Conservation (phyloP, 2,888 invertebrate genomes). For the Acronicta leporina region DNA sequence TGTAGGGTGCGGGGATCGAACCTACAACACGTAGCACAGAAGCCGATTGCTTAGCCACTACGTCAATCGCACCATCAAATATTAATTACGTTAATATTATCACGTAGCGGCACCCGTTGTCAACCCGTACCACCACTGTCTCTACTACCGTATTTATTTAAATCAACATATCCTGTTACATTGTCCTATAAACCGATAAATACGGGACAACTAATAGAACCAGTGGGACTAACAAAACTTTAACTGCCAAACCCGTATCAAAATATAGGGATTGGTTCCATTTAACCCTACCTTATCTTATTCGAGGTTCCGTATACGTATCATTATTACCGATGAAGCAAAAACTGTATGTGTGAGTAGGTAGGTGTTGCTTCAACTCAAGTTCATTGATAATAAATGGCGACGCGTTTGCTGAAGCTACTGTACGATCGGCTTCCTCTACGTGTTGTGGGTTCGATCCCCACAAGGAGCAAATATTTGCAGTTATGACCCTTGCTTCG, state of each 20-base stretch:
- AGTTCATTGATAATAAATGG: slow-evolving; percentile 3
- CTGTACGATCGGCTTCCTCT: too few relatives aligned
- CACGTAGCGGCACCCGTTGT: too few relatives aligned
- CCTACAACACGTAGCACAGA: too few relatives aligned
- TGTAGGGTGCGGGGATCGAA: too few relatives aligned
- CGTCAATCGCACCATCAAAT: too few relatives aligned
- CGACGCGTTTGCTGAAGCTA: too few relatives aligned
- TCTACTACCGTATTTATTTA: slow-evolving; percentile 4
- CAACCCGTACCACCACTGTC: too few relatives aligned
- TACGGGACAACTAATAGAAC: slow-evolving; percentile 30
- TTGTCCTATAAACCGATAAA: slow-evolving; percentile 34
- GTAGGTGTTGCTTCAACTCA: slow-evolving; percentile 4
- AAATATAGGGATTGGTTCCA: slow-evolving; percentile 57
- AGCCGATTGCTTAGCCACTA: too few relatives aligned
- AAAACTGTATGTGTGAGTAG: slow-evolving; percentile 13
- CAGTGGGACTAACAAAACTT: slow-evolving; percentile 53
- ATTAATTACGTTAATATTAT: too few relatives aligned
- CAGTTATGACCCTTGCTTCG: too few relatives aligned
- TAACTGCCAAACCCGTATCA: slow-evolving; percentile 72
- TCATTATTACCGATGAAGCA: slow-evolving; percentile 23
- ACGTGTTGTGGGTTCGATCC: too few relatives aligned
- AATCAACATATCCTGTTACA: slow-evolving; percentile 11
- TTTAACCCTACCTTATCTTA: slow-evolving; percentile 63
- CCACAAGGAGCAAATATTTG: too few relatives aligned
- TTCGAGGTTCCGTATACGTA: slow-evolving; percentile 11